phyloP scores from a whole-genome alignment of 2,797 vertebrate genomes.

The Danio choprae region DNA sequence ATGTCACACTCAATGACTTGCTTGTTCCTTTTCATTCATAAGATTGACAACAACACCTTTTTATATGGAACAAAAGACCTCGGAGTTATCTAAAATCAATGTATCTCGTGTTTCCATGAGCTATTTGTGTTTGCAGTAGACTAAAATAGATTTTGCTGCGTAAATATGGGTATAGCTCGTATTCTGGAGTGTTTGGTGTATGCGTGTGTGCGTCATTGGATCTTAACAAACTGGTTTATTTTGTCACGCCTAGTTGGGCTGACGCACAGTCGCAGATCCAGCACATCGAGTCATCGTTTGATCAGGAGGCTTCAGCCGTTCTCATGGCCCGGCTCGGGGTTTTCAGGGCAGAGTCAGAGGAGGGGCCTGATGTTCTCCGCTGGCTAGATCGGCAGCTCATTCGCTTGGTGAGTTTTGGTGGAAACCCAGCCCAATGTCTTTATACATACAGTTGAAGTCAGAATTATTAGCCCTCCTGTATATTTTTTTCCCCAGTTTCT shows the following conservation, averaged over 20 bases:
- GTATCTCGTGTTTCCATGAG: background rate
- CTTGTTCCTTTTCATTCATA: background rate
- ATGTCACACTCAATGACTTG: background rate
- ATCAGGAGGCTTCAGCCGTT: conserved; percentile 95
- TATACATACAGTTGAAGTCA: background rate
- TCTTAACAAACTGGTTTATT: conserved; percentile 36
- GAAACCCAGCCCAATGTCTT: background rate
- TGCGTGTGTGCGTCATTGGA: conserved; percentile 20
- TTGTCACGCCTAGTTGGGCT: conserved; percentile 85
- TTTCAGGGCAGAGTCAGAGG: conserved; percentile 93
- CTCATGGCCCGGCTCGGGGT: conserved; percentile 95
- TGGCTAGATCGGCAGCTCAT: conserved; percentile 98
- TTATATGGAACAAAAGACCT: background rate
- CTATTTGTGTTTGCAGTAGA: conserved; percentile 19
- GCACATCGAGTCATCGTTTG: conserved; percentile 95
- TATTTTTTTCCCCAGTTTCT: too few species aligned
- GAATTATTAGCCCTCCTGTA: too few species aligned
- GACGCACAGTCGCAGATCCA: conserved; percentile 95
- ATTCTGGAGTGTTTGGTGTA: background rate
- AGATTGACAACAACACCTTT: background rate
- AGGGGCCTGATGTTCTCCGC: conserved; percentile 93
- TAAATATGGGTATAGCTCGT: background rate
- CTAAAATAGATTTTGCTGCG: conserved; percentile 24
- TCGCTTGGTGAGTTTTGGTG: conserved; percentile 85
- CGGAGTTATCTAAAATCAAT: background rate